Evolutionary conservation across 2,888 invertebrate species (phyloP), one percentile per base, ranked within the genome.

Genomic region (Idaea straminata): DNA sequence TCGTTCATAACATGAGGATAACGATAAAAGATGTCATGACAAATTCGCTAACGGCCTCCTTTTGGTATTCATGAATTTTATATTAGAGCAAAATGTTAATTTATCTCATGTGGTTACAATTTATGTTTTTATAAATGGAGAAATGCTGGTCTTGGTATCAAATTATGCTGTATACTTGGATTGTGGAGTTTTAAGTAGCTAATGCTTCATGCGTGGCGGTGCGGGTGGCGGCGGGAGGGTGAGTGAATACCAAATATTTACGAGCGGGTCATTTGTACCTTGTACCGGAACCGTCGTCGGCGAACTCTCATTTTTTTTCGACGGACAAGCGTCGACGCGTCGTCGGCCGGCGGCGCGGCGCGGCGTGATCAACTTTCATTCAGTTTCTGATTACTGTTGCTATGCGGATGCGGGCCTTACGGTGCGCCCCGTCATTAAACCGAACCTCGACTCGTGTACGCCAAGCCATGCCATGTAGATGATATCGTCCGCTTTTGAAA

Each of bases 401-500:
- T 86, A 92, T 79, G 91, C 92, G 92, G 92, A 92, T 90, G 86
- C 88, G 84, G 89, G 86, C 84, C 86, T 80, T 85, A 81, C 85
- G 76, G 82, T 82, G 64, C 68, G 84, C 82, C 83, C 86, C 82
- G 88, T 85, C 88, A 87, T 90, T 88, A 89, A 88, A 83, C 83
- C 86, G 84, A 86, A 85, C 84, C 81, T 85, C 85, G 86, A 83
- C 85, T 86, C 86, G 88, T 86, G 88, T 83, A 83, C 82, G 82
- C 84, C 79, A 84, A 25, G 25, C 25, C 25, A 25, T 25, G 85
- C 84, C 87, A 87, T 89, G 87, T 86, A 87, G 90, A 91, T 91
- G 83, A 87, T 89, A 92, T 91, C 91, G 85, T 84, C 83, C 81
- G 78, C 83, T 88, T 91, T 89, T 85, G 91, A 89, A 91, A 91